Percentiles rank a stretch among this genome's conserved stretches.
These are phyloP conservation scores for Pachyramphus minor DNA, from an alignment of 2,113 vertebrate genomes.

Conservation along the genomic window DNA sequence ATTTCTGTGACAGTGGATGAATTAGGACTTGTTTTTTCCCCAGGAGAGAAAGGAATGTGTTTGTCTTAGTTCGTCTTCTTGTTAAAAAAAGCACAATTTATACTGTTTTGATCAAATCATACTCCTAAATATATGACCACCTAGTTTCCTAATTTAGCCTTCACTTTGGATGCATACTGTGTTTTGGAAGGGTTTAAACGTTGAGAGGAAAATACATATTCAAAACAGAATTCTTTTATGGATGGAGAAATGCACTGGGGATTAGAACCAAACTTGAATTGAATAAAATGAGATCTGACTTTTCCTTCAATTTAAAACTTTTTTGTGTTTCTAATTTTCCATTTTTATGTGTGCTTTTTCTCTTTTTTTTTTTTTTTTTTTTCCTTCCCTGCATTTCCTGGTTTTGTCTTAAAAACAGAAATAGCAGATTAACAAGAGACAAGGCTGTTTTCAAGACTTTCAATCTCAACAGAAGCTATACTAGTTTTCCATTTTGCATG, in stretches of 20 bases:
- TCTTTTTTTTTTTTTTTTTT: accelerated
- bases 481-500: not conserved
- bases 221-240: not conserved
- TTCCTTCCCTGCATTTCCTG: not conserved
- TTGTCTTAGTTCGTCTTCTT: not conserved
- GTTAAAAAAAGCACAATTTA: not conserved
- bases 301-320: not conserved
- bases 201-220: not conserved
- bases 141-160: not conserved
- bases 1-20: not conserved
- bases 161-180: not conserved
- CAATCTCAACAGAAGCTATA: not conserved
- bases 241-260: not conserved
- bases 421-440: not conserved
- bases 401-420: not conserved
- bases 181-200: not conserved
- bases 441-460: not conserved
- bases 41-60: not conserved
- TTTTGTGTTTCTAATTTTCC: not conserved
- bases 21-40: not conserved
- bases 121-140: not conserved
- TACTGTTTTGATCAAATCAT: not conserved
- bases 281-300: not conserved
- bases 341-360: not conserved
- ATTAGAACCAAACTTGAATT: not conserved